Base-by-base conservation (phyloP, 2,888 invertebrate genomes). In the Drosophila macrothrix region DNA sequence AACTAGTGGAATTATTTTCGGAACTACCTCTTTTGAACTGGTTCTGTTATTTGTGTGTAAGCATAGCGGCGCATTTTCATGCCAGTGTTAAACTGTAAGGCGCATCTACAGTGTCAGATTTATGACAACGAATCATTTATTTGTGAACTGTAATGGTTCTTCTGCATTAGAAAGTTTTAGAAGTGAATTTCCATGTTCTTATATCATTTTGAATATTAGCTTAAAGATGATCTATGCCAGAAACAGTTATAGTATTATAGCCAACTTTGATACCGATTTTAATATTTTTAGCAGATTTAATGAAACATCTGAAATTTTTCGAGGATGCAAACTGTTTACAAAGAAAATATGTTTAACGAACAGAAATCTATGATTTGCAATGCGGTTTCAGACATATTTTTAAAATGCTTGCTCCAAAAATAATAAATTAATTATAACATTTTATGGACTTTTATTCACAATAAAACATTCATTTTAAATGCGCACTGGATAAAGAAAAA, bases 11-110 rank as follows among this genome's bases (percentile, higher is more conserved):
- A 58, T 31, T 43, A 31, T 58, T 58, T 43, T 43, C 6, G 16
- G 43, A 58, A 41, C 58, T 43, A 25, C 12, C 22, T 31, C 22
- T 19, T 58, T 22, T 41, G 41, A 43, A 58, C 41, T 12, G 22
- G n/a, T 43, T 58, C 25, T 16, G 16, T 43, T 58, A 41, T 56
- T 12, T 9, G 39, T n/a, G n/a, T 28, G 58, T 43, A 9, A 41
- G 5, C 56, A 43, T 31, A 58, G 16, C 41, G 10, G 28, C 56
- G n/a, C 37, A 19, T n/a, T 33, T 33, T 53, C 14, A 22, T 22
- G 53, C 33, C 16, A 16, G 2, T 29, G 14, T 14, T 19, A 5
- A 50, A 28, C 19, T 28, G 5, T 28, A 16, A 10, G 50, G 50
- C 28, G 5, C 28, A 46, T 46, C 46, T 46, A 46, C 46, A 46